Percentiles rank a stretch among this genome's conserved stretches.
These are phyloP conservation scores for Muscidifurax raptorellus DNA, from an alignment of 1,140 invertebrate genomes.

Conservation along the genomic window DNA sequence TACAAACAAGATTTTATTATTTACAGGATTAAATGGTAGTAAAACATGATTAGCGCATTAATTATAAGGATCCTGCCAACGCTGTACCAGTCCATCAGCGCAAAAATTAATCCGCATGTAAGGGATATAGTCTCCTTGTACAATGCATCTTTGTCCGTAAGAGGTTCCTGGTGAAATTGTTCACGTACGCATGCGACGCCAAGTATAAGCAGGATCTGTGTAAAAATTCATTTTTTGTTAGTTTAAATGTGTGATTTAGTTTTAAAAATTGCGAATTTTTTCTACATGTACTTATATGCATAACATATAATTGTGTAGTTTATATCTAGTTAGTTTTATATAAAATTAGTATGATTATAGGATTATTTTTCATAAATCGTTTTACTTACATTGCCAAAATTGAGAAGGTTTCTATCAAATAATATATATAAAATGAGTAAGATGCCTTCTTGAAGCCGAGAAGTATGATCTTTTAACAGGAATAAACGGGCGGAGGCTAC, in stretches of 20 bases:
- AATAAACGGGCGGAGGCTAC: not conserved
- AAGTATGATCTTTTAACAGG: not conserved
- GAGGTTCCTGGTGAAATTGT: not conserved
- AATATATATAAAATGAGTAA: not conserved
- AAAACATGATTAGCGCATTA: not conserved
- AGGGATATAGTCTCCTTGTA: not conserved
- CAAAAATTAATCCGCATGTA: not conserved
- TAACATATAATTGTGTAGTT: too few species aligned
- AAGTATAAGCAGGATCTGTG: not conserved
- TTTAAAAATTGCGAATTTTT: too few species aligned
- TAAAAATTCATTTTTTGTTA: not conserved
- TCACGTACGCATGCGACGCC: not conserved
- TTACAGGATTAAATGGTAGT: not conserved
- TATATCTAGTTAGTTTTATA: too few species aligned
- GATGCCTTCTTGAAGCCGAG: not conserved
- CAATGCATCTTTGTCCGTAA: too few species aligned
- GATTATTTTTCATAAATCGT: not conserved
- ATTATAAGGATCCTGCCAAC: constrained; percentile 18
- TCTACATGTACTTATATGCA: too few species aligned
- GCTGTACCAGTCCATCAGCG: constrained; percentile 1
- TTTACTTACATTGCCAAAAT: constrained; percentile 19
- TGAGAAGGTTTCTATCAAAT: constrained; percentile 5
- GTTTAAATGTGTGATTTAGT: too few species aligned
- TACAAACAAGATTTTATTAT: too few species aligned
- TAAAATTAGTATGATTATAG: too few species aligned